Evolutionary conservation across 2,797 vertebrate species (phyloP).

Genomic region (Dendrocincla tyrannina): DNA sequence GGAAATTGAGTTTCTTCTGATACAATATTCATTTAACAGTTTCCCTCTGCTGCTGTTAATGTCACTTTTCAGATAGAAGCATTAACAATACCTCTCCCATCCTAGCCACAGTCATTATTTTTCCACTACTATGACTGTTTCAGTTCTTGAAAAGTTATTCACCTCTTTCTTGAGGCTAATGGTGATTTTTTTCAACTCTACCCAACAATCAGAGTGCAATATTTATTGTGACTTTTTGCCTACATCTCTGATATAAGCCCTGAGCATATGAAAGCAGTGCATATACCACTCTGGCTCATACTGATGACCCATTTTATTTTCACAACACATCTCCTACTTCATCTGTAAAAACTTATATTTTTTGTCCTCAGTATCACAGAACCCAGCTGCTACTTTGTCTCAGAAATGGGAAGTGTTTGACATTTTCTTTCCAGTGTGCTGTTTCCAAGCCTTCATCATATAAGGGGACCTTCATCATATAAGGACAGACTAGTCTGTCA

Average conservation of each 20-base stretch:
- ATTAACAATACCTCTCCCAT: not conserved
- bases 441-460: not conserved
- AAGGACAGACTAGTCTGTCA: not conserved
- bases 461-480: not conserved
- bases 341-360: conserved; percentile 13
- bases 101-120: not conserved
- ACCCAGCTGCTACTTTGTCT: conserved; percentile 10
- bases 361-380: not conserved
- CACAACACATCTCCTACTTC: not conserved
- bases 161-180: not conserved
- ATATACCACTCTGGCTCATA: not conserved
- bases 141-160: not conserved
- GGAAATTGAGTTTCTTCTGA: not conserved
- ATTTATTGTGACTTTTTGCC: not conserved
- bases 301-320: conserved; percentile 1
- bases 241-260: not conserved
- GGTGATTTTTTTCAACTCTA: not conserved
- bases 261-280: not conserved
- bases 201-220: not conserved
- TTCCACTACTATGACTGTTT: not conserved
- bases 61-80: not conserved
- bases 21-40: not conserved
- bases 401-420: not conserved
- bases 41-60: not conserved
- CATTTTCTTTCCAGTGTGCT: not conserved